Evolutionary conservation across 2,797 vertebrate species (phyloP).

Genomic region (Rhinoraja longicauda): DNA sequence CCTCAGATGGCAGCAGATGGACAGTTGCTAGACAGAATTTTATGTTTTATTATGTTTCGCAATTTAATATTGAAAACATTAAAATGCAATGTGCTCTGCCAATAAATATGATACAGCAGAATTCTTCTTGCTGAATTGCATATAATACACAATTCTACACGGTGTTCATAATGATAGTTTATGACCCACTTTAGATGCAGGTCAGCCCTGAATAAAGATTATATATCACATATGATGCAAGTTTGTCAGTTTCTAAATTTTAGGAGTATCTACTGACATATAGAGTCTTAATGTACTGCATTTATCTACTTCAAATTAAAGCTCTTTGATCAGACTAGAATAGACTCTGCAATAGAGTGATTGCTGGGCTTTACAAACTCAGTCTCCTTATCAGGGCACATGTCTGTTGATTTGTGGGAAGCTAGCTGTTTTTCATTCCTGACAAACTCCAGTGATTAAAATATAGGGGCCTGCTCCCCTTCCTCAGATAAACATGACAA

Average conservation of each 20-base stretch:
- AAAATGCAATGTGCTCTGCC: background rate
- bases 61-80: background rate
- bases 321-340: constrained; percentile 63
- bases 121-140: background rate
- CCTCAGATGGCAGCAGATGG: background rate
- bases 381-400: constrained; percentile 73
- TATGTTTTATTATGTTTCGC: too few relatives aligned
- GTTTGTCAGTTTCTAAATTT: constrained; percentile 49
- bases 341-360: constrained; percentile 56
- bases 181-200: constrained; percentile 41
- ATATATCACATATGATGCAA: constrained; percentile 45
- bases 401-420: constrained; percentile 78
- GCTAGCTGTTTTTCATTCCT: constrained; percentile 75
- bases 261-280: constrained; percentile 51
- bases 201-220: constrained; percentile 42
- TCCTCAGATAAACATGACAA: constrained; percentile 75
- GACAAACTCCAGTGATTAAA: constrained; percentile 80
- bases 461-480: constrained; percentile 73
- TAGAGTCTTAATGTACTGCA: constrained; percentile 54
- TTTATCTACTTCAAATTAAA: constrained; percentile 64
- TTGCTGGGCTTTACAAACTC: constrained; percentile 61
- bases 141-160: background rate
- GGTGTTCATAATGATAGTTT: constrained; percentile 33
- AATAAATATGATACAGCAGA: constrained; percentile 1
- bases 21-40: background rate